Base-by-base conservation (phyloP, 2,797 vertebrate genomes). In the Ispidina picta region DNA sequence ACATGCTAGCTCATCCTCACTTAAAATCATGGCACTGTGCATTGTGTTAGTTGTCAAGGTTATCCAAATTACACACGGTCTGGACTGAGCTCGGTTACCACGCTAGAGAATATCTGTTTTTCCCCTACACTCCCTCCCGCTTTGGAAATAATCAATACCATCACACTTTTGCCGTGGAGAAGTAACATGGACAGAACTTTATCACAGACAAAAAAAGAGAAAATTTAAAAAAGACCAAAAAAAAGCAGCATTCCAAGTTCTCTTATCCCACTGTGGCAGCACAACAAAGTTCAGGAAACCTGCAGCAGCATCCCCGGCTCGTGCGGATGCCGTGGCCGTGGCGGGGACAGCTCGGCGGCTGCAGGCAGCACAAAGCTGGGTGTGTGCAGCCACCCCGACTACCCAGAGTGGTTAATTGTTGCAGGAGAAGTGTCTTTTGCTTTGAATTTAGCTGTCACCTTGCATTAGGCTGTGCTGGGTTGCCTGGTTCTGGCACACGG, bases 11-110 rank as follows among this genome's bases (percentile, higher is more conserved):
- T 89, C 93, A 75, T 94, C 95, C 91, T 94, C 91, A 65, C 78
- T 94, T 93, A 96, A 97, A 96, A 95, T 64, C 88, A 93, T 88
- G 92, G 96, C 90, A 94, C 88, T 70, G 78, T 83, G 94, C 91
- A 95, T 96, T 97, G 97, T 96, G 89, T 76, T 65, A 92, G 90
- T 92, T 96, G 94, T 97, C 96, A 96, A 97, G 96, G 97, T 97
- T 96, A 94, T 96, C 95, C 96, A 92, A 72, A 83, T 95, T 28
- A 25, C 56, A 82, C 66, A 31, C 33, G 43, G 78, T 86, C 91
- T 83, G 85, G 83, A 94, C 48, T 10, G 59, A 69, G 70, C 54
- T 28, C 39, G 58, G 69, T 70, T 84, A 86, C 84, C 56, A 77
- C 22, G 8, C 83, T 16, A 35, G 71, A 83, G 76, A 86, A 60